Conservation (phyloP, 2,888 invertebrate genomes). For the Apamea sordens region DNA sequence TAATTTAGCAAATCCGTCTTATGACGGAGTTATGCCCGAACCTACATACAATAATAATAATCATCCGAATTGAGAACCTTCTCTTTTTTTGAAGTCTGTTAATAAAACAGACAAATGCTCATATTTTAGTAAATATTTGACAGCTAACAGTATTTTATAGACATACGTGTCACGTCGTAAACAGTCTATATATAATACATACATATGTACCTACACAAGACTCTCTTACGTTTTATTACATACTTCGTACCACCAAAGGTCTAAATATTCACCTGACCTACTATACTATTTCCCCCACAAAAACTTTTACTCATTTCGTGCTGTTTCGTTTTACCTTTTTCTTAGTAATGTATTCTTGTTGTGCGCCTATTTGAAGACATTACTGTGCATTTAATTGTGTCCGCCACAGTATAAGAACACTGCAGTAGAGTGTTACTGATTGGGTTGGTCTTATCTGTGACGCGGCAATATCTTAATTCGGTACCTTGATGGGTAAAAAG, state of each 20-base stretch:
- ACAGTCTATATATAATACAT: constrained; percentile 11
- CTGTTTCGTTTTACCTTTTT: constrained; percentile 23
- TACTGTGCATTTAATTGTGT: constrained; percentile 19
- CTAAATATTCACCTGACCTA: constrained; percentile 38
- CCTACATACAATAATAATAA: no score
- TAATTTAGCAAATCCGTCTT: no score
- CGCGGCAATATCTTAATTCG: constrained; percentile 29
- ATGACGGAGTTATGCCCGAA: no score
- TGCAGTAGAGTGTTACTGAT: constrained; percentile 9
- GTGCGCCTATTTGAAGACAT: constrained; percentile 15
- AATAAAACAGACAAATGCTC: constrained; percentile 18
- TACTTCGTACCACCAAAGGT: background rate
- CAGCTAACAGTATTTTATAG: constrained; percentile 19
- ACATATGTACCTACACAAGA: background rate
- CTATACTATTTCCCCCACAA: constrained; percentile 24
- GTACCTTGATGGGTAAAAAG: constrained; percentile 5
- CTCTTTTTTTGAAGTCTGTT: no score
- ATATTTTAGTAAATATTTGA: constrained; percentile 23
- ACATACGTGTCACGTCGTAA: constrained; percentile 16
- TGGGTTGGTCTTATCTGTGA: constrained; percentile 33
- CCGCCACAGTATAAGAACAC: background rate
- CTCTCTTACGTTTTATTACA: constrained; percentile 21
- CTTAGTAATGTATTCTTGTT: constrained; percentile 36
- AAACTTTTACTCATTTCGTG: constrained; percentile 37
- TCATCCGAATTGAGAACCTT: no score